These are phyloP conservation scores for Platycercus adscitus DNA, from an alignment of 2,113 vertebrate species.

Conservation along the genomic window DNA sequence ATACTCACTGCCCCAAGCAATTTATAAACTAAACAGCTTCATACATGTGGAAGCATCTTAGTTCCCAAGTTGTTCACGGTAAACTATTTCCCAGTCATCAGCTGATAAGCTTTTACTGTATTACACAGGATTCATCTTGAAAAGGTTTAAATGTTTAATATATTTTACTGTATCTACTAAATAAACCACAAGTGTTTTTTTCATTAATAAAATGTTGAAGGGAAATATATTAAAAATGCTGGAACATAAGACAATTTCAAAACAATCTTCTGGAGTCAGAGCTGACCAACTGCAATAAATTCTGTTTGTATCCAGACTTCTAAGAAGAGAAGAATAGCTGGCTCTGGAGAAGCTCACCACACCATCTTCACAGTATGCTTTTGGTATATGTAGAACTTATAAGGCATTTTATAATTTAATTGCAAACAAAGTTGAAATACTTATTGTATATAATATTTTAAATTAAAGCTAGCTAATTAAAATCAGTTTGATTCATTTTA, in stretches of 20 bases:
- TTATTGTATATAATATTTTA: not conserved
- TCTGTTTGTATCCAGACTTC: not conserved
- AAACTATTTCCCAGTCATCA: not conserved
- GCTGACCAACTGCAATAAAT: constrained; percentile 20
- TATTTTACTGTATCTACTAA: constrained; percentile 4
- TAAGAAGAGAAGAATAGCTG: not conserved
- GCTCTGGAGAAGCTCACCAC: not conserved
- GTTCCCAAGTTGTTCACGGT: not conserved
- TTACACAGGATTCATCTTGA: not conserved
- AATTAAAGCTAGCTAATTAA: not conserved
- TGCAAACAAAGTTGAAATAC: not conserved
- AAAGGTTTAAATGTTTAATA: constrained; percentile 58
- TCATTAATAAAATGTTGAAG: constrained; percentile 2
- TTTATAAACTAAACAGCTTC: not conserved
- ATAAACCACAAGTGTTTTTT: constrained; percentile 46
- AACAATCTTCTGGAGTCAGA: constrained; percentile 36
- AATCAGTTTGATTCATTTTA: not conserved
- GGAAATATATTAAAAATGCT: constrained; percentile 34
- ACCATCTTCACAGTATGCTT: not conserved
- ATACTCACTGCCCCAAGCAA: not conserved
- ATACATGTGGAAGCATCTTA: not conserved
- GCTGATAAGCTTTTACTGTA: constrained; percentile 22
- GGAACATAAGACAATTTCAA: constrained; percentile 2
- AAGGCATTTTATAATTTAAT: not conserved
- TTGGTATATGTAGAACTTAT: not conserved